Percentiles rank a stretch among this genome's conserved stretches.
Evolutionary conservation across 1,140 invertebrate genomes (phyloP).

Genomic region (Scaptomyza pallida): DNA sequence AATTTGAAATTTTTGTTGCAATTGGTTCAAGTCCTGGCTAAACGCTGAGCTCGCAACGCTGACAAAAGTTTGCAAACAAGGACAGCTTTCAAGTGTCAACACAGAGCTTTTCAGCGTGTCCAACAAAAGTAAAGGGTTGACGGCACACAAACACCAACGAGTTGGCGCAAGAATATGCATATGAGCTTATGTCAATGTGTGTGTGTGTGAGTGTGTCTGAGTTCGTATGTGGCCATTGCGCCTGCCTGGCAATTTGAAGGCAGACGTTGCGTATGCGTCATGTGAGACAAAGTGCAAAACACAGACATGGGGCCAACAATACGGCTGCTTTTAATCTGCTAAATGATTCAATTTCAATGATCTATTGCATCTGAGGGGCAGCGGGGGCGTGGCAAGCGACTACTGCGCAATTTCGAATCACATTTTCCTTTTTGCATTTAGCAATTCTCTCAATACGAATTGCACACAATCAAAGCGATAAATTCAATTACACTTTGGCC

Average conservation of each 20-base stretch:
- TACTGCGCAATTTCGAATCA: constrained; percentile 27
- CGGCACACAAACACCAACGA: constrained; percentile 3
- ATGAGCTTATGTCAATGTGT: constrained; percentile 11
- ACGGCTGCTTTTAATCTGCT: constrained; percentile 37
- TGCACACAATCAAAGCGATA: constrained; percentile 66
- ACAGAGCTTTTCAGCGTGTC: constrained; percentile 50
- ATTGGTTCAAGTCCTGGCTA: constrained; percentile 58
- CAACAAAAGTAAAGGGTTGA: constrained; percentile 66
- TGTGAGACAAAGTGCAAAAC: not conserved
- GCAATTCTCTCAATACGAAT: constrained; percentile 48
- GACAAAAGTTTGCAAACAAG: constrained; percentile 59
- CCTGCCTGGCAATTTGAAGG: constrained; percentile 18
- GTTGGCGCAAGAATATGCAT: not conserved
- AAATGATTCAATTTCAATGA: constrained; percentile 58
- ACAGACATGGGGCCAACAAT: not conserved
- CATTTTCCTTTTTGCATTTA: constrained; percentile 47
- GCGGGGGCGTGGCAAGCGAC: not conserved
- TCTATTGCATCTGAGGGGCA: constrained; percentile 14
- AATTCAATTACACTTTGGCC: constrained; percentile 70
- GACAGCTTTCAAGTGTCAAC: constrained; percentile 59
- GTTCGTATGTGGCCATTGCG: constrained; percentile 43
- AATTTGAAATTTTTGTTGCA: constrained; percentile 22
- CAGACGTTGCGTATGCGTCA: constrained; percentile 64
- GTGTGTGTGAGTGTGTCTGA: constrained; percentile 15
- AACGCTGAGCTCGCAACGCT: constrained; percentile 3